phyloP scores from a whole-genome alignment of 2,113 vertebrate genomes.

The Oreotragus oreotragus region DNA sequence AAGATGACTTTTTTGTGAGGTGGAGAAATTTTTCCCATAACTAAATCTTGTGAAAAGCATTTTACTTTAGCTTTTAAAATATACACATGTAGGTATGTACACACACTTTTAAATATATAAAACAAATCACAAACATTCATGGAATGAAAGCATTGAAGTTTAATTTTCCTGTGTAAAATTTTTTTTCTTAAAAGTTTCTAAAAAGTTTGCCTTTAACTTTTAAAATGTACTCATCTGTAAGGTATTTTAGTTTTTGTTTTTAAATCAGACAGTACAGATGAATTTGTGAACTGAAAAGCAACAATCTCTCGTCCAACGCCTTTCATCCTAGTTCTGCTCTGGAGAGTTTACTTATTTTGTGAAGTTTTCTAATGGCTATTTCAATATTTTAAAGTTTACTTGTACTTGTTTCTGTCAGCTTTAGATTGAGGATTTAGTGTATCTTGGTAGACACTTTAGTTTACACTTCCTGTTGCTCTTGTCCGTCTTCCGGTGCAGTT shows the following conservation, averaged over 20 bases:
- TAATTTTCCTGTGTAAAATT: background rate
- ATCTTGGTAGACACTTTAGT: background rate
- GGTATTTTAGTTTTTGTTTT: background rate
- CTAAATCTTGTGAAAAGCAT: background rate
- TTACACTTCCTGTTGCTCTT: background rate
- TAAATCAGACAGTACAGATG: background rate
- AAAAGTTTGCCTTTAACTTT: slow-evolving; percentile 9
- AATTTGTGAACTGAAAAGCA: slow-evolving; percentile 9
- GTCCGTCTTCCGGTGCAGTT: background rate
- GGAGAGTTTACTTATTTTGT: background rate
- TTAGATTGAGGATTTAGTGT: background rate
- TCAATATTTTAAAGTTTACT: background rate
- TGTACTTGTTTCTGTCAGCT: background rate
- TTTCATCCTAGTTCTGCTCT: background rate
- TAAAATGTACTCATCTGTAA: background rate
- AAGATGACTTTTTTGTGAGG: background rate
- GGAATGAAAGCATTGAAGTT: background rate
- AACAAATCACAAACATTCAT: background rate
- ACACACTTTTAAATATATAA: slow-evolving; percentile 10
- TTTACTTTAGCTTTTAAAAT: background rate
- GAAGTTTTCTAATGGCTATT: background rate
- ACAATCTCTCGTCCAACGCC: background rate
- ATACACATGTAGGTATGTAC: background rate
- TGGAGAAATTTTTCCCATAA: background rate
- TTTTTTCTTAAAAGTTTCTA: background rate